phyloP scores from a whole-genome alignment of 2,797 vertebrate species.

The Naso thynnoides region DNA sequence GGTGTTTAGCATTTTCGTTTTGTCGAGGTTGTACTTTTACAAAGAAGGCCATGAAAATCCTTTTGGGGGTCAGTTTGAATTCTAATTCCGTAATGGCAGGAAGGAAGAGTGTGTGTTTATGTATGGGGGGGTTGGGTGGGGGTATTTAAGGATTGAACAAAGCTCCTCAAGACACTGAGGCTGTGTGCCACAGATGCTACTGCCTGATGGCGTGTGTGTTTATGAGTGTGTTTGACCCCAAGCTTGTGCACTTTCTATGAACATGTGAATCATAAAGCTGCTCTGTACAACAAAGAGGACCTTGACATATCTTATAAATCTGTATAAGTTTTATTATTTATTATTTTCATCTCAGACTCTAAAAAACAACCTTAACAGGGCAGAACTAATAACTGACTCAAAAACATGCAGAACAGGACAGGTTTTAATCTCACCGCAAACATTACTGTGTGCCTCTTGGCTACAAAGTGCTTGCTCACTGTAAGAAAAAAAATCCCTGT shows the following conservation, averaged over 20 bases:
- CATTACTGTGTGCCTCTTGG: background rate
- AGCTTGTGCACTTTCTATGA: slow-evolving; percentile 26
- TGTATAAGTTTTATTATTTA: background rate
- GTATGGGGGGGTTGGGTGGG: slow-evolving; percentile 1
- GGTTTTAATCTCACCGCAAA: background rate
- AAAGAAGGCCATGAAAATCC: background rate
- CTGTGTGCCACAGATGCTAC: slow-evolving; percentile 53
- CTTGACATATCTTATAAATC: background rate
- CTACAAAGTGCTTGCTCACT: background rate
- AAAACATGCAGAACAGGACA: background rate
- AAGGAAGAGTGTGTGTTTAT: slow-evolving; percentile 48
- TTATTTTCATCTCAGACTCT: background rate
- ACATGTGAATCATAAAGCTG: slow-evolving; percentile 21
- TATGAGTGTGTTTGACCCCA: slow-evolving; percentile 43
- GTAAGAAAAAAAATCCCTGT: background rate
- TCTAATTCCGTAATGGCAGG: slow-evolving; percentile 13
- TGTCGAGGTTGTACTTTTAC: background rate
- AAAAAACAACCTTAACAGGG: rapidly evolving
- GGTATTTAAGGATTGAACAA: slow-evolving; percentile 50
- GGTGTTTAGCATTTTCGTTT: background rate
- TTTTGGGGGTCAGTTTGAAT: slow-evolving; percentile 6
- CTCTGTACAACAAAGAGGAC: background rate
- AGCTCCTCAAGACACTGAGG: slow-evolving; percentile 55
- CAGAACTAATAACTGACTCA: background rate
- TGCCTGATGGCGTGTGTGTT: slow-evolving; percentile 41